Evolutionary conservation across 2,888 invertebrate genomes (phyloP).

Genomic region (Leptinotarsa haldemani): DNA sequence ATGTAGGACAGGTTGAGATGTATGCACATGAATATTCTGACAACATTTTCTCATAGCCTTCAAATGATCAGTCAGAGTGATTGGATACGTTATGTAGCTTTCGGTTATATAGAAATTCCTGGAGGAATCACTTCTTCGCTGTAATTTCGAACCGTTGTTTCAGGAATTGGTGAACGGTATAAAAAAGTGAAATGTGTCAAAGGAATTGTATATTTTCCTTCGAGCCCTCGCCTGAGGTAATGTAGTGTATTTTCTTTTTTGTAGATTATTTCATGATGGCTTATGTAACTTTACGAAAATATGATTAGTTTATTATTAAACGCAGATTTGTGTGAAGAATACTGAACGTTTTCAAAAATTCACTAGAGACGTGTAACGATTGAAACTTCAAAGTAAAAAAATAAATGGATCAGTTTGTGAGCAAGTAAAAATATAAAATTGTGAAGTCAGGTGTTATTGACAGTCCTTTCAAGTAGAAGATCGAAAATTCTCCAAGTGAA

Average conservation of each 20-base stretch:
- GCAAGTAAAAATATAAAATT: too few species aligned
- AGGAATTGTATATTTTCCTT: neutral
- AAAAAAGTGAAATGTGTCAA: neutral
- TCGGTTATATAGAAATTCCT: neutral
- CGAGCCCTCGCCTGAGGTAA: neutral
- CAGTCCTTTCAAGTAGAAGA: too few species aligned
- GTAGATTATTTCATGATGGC: neutral
- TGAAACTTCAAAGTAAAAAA: too few species aligned
- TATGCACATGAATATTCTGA: neutral
- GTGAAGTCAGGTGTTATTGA: too few species aligned
- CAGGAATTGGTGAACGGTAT: neutral
- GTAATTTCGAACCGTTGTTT: neutral
- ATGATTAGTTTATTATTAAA: too few species aligned
- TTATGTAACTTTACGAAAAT: neutral
- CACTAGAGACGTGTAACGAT: too few species aligned
- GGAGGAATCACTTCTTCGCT: neutral
- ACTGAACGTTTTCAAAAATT: too few species aligned
- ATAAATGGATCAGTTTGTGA: too few species aligned
- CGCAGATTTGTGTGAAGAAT: too few species aligned
- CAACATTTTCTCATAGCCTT: neutral
- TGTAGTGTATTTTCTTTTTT: too few species aligned
- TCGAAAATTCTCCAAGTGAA: too few species aligned
- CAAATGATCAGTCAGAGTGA: neutral
- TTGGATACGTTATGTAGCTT: constrained; percentile 1
- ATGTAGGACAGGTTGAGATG: neutral